Conservation (phyloP, 2,797 vertebrate genomes). For the Sebastes oblongus region DNA sequence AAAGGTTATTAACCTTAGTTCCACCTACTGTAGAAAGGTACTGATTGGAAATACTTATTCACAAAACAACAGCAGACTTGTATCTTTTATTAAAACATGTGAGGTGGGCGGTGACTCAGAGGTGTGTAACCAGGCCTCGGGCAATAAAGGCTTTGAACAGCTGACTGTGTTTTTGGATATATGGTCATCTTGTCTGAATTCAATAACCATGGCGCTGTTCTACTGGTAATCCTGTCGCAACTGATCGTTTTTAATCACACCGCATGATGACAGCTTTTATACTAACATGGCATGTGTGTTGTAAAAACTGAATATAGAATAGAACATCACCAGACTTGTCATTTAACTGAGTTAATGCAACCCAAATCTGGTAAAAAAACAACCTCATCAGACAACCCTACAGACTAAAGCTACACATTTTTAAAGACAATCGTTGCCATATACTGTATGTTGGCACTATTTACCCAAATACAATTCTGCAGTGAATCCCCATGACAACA, state of each 20-base stretch:
- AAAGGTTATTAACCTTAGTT: background rate
- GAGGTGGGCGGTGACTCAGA: background rate
- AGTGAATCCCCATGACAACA: constrained; percentile 23
- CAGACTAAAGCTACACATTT: background rate
- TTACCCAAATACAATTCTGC: background rate
- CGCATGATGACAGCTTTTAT: background rate
- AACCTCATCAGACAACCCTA: background rate
- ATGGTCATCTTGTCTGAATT: background rate
- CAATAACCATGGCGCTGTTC: background rate
- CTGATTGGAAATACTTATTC: background rate
- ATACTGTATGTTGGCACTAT: background rate
- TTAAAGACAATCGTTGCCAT: background rate
- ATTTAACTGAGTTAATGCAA: background rate
- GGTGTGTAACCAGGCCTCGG: background rate
- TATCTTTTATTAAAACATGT: background rate
- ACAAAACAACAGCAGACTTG: background rate
- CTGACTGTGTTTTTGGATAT: background rate
- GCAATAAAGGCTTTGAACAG: background rate
- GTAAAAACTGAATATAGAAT: background rate
- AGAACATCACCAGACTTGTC: background rate
- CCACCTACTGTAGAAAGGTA: background rate
- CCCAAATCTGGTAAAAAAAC: background rate
- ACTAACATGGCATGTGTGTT: background rate
- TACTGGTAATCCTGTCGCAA: background rate
- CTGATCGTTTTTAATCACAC: background rate